phyloP scores from a whole-genome alignment of 2,113 vertebrate genomes.

The Corydoras maculifer region DNA sequence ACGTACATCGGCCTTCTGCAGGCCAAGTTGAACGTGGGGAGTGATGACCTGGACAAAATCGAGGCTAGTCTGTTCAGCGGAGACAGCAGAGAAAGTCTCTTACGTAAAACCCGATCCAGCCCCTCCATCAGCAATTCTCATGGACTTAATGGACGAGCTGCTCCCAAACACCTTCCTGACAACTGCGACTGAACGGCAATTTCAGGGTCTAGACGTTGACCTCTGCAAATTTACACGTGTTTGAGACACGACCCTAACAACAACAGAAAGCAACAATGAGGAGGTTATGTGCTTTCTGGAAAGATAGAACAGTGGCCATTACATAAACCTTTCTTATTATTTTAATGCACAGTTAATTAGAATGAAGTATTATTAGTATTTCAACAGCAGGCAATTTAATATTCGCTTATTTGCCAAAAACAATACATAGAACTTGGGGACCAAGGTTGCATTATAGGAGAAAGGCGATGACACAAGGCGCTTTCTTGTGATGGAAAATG shows the following conservation, averaged over 20 bases:
- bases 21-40: constrained; percentile 80
- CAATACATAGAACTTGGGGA: constrained; percentile 22
- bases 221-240: too few relatives aligned
- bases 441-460: constrained; percentile 24
- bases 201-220: constrained; percentile 2
- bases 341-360: constrained; percentile 39
- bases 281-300: constrained; percentile 2
- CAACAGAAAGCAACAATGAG: too few relatives aligned
- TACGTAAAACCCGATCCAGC: constrained; percentile 90
- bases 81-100: constrained; percentile 70
- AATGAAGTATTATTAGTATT: constrained; percentile 41
- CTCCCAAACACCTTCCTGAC: constrained; percentile 56
- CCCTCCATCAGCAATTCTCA: constrained; percentile 87
- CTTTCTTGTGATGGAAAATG: constrained; percentile 7
- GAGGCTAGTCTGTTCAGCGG: constrained; percentile 78
- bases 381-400: constrained; percentile 35
- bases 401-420: constrained; percentile 44
- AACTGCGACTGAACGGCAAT: constrained; percentile 68
- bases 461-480: constrained; percentile 5
- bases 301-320: constrained; percentile 34
- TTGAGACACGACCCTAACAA: too few relatives aligned
- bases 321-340: constrained; percentile 22
- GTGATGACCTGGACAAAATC: constrained; percentile 89
- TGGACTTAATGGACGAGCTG: constrained; percentile 63
- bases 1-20: constrained; percentile 86